Percentiles rank a stretch among this genome's conserved stretches.
Evolutionary conservation across 1,140 invertebrate genomes (phyloP).

Genomic region (Drosophila ananassae): DNA sequence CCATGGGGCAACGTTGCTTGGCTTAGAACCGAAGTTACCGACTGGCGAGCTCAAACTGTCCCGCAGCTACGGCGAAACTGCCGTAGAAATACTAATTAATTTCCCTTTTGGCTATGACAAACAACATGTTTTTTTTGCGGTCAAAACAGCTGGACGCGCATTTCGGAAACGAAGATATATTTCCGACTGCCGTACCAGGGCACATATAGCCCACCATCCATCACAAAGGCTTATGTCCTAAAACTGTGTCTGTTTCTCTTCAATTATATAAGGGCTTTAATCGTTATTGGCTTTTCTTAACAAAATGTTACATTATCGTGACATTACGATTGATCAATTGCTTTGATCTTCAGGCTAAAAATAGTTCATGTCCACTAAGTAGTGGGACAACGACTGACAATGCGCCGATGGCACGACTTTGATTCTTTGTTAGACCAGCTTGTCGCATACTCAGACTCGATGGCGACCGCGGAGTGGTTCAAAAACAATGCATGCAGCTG

Average conservation of each 20-base stretch:
- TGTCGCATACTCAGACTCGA: constrained; percentile 27
- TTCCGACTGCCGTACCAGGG: constrained; percentile 11
- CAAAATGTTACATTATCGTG: constrained; percentile 29
- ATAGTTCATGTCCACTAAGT: constrained; percentile 30
- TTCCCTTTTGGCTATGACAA: neutral
- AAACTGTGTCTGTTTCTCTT: neutral
- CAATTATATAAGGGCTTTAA: neutral
- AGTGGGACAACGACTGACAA: constrained; percentile 10
- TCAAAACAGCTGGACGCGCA: constrained; percentile 24
- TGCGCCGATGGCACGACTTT: constrained; percentile 24
- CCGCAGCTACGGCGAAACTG: neutral
- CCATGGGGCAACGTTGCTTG: constrained; percentile 53
- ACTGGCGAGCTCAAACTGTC: constrained; percentile 21
- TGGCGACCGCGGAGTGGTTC: neutral
- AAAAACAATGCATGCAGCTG: constrained; percentile 53
- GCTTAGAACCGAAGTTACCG: constrained; percentile 4
- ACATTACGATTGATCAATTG: constrained; percentile 65
- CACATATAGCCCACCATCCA: neutral
- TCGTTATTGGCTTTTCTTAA: constrained; percentile 12
- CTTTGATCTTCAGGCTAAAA: constrained; percentile 52
- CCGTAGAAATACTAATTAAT: neutral
- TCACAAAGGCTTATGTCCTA: neutral
- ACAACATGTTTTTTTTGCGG: constrained; percentile 2
- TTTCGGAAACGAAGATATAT: constrained; percentile 1
- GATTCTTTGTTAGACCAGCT: constrained; percentile 37